Conservation (phyloP, 2,113 vertebrate genomes). For the Chaetorhynchus papuensis region DNA sequence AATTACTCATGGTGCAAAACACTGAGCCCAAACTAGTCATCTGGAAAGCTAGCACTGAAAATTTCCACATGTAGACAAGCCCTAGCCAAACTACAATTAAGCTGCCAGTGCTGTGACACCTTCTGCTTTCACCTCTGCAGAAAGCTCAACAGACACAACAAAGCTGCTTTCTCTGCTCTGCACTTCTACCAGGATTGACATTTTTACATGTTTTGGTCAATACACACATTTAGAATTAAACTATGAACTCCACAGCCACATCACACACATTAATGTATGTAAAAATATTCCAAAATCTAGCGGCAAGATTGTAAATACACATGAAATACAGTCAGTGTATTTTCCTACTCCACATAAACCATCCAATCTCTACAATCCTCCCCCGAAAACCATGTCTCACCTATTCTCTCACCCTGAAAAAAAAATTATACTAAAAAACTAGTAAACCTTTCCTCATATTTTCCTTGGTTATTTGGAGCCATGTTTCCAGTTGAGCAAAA, state of each 20-base stretch:
- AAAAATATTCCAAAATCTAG: constrained; percentile 34
- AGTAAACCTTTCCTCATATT: background rate
- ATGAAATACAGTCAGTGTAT: background rate
- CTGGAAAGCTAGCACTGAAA: background rate
- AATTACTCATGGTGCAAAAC: constrained; percentile 25
- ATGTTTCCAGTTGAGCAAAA: background rate
- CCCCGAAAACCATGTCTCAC: background rate
- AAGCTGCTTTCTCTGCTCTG: background rate
- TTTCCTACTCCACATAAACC: background rate
- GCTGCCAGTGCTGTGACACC: background rate
- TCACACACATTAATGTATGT: background rate
- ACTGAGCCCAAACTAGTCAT: background rate
- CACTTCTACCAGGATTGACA: background rate
- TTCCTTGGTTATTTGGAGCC: background rate
- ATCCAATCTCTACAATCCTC: background rate
- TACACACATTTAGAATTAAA: background rate
- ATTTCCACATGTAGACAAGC: background rate
- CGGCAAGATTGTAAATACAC: background rate
- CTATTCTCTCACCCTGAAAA: background rate
- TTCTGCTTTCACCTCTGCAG: background rate
- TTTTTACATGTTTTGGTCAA: background rate
- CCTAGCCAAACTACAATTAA: background rate
- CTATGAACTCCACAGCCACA: background rate
- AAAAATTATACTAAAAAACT: background rate
- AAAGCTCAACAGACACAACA: background rate